These are phyloP conservation scores for Drosophila sechellia DNA, from an alignment of 1,140 invertebrate species.

Conservation along the genomic window DNA sequence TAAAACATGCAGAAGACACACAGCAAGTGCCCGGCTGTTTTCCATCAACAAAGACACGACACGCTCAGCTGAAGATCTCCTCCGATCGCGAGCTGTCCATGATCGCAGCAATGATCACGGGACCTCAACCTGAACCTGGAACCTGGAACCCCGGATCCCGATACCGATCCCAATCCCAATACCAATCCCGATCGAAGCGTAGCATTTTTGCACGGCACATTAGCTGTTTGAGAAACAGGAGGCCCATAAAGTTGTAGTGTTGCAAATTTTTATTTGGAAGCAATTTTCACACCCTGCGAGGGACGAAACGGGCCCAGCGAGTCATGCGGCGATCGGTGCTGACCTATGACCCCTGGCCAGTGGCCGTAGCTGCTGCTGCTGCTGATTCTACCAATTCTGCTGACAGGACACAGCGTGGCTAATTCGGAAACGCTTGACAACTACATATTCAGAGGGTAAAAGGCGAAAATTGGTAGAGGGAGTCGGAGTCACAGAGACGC, in stretches of 20 bases:
- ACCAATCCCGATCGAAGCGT: constrained; percentile 34
- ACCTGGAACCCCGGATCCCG: constrained; percentile 12
- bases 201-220: constrained; percentile 75
- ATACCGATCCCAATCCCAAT: neutral
- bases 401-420: constrained; percentile 77
- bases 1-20: constrained; percentile 46
- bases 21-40: constrained; percentile 71
- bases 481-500: constrained; percentile 4
- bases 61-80: constrained; percentile 48
- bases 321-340: constrained; percentile 41
- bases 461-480: neutral
- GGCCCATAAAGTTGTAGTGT: constrained; percentile 60
- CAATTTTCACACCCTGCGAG: constrained; percentile 79
- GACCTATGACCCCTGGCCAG: constrained; percentile 44
- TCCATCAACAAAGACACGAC: constrained; percentile 60
- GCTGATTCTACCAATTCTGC: constrained; percentile 36
- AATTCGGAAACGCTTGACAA: constrained; percentile 71
- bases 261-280: constrained; percentile 83
- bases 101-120: constrained; percentile 68
- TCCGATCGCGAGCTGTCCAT: constrained; percentile 66
- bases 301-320: constrained; percentile 29
- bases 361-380: constrained; percentile 29
- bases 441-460: constrained; percentile 42
- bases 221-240: constrained; percentile 54
- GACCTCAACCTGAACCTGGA: constrained; percentile 5